Conservation (phyloP, 2,797 vertebrate genomes). For the Anguilla marmorata region DNA sequence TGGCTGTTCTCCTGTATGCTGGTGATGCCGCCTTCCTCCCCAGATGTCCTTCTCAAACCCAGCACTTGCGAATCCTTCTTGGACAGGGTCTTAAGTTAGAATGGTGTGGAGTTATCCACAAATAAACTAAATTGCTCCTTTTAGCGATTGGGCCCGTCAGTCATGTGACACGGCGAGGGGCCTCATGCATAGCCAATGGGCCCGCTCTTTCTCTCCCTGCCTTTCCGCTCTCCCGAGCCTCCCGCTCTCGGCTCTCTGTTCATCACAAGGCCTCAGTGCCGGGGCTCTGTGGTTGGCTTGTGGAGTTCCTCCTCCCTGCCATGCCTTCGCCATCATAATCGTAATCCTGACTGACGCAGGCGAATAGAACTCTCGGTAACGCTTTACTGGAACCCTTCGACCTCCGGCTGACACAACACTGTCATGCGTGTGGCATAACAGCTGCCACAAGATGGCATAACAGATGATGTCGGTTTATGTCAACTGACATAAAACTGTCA, state of each 20-base stretch:
- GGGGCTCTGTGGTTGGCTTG: neutral
- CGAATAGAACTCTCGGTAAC: neutral
- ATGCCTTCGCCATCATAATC: neutral
- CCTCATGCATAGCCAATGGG: neutral
- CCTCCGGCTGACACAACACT: no score
- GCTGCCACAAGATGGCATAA: no score
- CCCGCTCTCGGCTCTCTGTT: neutral
- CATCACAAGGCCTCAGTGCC: neutral
- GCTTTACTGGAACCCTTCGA: no score
- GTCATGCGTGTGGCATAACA: no score
- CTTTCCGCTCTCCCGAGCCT: neutral
- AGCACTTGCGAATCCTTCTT: constrained; percentile 36
- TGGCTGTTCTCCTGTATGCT: constrained; percentile 27
- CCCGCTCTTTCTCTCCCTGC: neutral
- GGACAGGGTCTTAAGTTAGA: constrained; percentile 39
- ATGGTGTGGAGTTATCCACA: constrained; percentile 43
- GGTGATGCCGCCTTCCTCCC: constrained; percentile 2
- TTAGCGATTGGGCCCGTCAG: neutral
- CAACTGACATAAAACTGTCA: no score
- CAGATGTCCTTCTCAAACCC: constrained; percentile 11
- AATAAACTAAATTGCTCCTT: constrained; percentile 41
- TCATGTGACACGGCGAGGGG: no score
- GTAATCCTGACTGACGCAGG: neutral
- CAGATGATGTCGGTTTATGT: no score
- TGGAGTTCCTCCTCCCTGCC: neutral